Conservation (phyloP, 2,888 invertebrate species). For the Drosophila pseudotalamancana region DNA sequence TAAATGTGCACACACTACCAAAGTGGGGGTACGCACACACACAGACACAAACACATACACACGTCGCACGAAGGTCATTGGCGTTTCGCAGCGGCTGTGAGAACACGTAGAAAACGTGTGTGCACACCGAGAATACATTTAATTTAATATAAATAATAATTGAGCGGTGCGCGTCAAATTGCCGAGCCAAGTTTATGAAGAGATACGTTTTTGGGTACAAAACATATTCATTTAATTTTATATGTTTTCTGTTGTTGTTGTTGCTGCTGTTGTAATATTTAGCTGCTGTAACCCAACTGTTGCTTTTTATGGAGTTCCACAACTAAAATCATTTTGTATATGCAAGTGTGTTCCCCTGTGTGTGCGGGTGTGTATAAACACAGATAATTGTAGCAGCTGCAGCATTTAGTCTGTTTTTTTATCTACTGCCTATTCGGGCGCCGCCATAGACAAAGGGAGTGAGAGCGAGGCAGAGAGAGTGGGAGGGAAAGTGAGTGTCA, state of each 20-base stretch:
- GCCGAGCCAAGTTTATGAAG: slow-evolving; percentile 56
- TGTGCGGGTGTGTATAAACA: slow-evolving; percentile 34
- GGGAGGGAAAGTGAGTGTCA: slow-evolving; percentile 7
- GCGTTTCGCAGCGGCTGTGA: slow-evolving; percentile 40
- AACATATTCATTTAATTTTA: slow-evolving; percentile 27
- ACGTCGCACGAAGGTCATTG: slow-evolving; percentile 57
- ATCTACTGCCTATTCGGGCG: slow-evolving; percentile 42
- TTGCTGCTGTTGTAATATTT: too few relatives aligned
- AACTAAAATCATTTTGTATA: slow-evolving; percentile 13
- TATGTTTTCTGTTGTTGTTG: too few relatives aligned
- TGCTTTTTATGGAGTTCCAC: slow-evolving; percentile 50
- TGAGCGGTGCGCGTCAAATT: slow-evolving; percentile 55
- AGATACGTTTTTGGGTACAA: slow-evolving; percentile 56
- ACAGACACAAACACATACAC: slow-evolving; percentile 21
- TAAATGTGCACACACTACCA: slow-evolving; percentile 44
- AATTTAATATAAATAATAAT: slow-evolving; percentile 66
- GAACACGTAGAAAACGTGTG: slow-evolving; percentile 48
- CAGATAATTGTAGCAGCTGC: slow-evolving; percentile 48
- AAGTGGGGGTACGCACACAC: slow-evolving; percentile 35
- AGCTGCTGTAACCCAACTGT: slow-evolving; percentile 44
- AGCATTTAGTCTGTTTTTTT: slow-evolving; percentile 39
- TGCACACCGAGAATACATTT: slow-evolving; percentile 37
- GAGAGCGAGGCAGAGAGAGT: neutral
- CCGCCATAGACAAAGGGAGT: slow-evolving; percentile 15
- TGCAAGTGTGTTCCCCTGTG: neutral